Conservation (phyloP, 2,113 vertebrate species). For the Australoheros scitulus region DNA sequence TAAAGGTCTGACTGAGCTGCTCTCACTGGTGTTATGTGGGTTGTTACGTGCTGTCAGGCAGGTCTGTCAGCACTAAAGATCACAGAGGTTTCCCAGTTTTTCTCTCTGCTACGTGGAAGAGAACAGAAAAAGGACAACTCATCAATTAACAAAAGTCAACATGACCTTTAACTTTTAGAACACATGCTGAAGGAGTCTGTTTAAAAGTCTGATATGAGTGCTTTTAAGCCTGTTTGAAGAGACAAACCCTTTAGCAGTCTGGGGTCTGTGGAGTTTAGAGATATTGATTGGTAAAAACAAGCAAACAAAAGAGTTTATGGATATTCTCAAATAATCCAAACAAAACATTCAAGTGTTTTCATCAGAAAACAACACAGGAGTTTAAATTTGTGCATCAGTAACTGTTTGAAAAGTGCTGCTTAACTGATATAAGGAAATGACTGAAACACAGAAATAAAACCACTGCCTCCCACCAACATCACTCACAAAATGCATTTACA, state of each 20-base stretch:
- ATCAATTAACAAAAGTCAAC: background rate
- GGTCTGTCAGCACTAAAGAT: background rate
- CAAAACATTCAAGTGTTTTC: background rate
- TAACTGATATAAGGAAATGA: background rate
- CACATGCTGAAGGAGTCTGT: background rate
- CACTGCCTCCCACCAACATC: background rate
- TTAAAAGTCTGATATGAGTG: background rate
- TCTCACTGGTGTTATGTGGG: background rate
- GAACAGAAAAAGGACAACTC: background rate
- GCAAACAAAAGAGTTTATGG: background rate
- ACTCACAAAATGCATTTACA: slow-evolving; percentile 8
- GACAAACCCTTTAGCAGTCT: background rate
- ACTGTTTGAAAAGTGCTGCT: background rate
- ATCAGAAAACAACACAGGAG: background rate
- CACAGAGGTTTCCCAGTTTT: background rate
- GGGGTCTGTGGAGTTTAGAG: background rate
- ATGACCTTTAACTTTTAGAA: background rate
- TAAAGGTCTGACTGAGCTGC: background rate
- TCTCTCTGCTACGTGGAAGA: background rate
- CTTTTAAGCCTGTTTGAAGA: background rate
- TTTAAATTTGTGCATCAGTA: background rate
- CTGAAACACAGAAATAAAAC: background rate
- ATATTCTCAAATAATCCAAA: background rate
- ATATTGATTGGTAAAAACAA: background rate
- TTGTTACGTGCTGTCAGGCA: background rate